Base-by-base conservation (phyloP, 35 echinoderm and acorn worm species). In the Apostichopus japonicus region DNA sequence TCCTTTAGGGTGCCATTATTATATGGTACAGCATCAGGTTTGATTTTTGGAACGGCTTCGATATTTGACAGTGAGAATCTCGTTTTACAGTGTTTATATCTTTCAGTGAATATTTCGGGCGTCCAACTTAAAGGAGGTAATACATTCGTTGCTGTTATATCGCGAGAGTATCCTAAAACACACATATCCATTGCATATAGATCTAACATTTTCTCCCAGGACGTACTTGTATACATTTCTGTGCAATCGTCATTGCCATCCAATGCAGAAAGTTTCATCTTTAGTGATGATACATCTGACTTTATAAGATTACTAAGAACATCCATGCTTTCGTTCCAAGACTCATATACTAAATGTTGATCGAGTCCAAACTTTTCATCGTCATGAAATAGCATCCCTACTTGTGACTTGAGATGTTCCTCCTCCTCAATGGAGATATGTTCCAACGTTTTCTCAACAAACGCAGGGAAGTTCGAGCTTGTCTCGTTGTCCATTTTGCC, bases 101-200 rank as follows among this genome's bases (percentile, higher is more conserved):
- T 83, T 83, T 83, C 11, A 2, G 79, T 83, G 33, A 83, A 54
- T 14, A 15, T 14, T 83, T 83, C 51, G 5, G 24, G 24, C 11
- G 52, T 83, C 13, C 13, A 55, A 83, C 17, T 55, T 54, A 83
- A 19, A 54, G 52, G 51, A 6, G 79, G 52, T 8, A 83, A 15
- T 44, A 55, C n/a, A 83, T 83, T 6, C 24, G 51, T 33, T 13
- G 19, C 55, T 10, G 6, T 57, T 10, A 62, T 55, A 27, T 67
- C 51, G 4, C 53, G 54, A n/a, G 86, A 87, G 86, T 87, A 87
- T 65, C 86, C 86, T 9, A 87, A 17, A n/a, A 87, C 86, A 87
- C 86, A 87, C 58, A 87, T 62, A 24, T 87, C 86, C 24, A 87
- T 11, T 6, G 56, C 54, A 23, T 62, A 87, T 1, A 87, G 14